Evolutionary conservation across 2,113 vertebrate species (phyloP), one percentile per base, ranked within the genome.

Genomic region (Nibea albiflora): DNA sequence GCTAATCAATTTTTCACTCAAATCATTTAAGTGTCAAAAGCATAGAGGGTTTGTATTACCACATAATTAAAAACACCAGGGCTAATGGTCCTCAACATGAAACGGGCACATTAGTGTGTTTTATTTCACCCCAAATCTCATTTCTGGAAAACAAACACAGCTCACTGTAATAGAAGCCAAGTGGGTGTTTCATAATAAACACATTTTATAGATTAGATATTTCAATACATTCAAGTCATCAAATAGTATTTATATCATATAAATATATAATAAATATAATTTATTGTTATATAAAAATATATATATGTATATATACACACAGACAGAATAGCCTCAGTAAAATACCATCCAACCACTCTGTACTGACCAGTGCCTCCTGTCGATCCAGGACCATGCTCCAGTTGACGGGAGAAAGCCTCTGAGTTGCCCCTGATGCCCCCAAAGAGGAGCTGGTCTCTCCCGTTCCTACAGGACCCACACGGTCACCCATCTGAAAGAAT

Each of bases 401-500:
- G 85, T 92, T 90, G n/a, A 88, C 84, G 10, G 88, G 73, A 57
- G 87, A 42, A 15, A 80, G 72, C 35, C 67, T 84, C 26, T 63
- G 79, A 71, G 57, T 17, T 57, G 60, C 78, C 1, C 22, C 78
- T 35, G 72, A 73, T 5, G 71, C 46, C 15, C 49, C 73, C 12
- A 57, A 49, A 22, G 85, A 72, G 65, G 82, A 85, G 52, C 83
- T 92, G 60, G 85, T 85, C 84, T 95, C 94, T 49, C 92, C 94
- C 47, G 93, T 95, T 68, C 95, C 95, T 17, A 96, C 94, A 63
- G 95, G 94, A 62, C 94, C 94, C 19, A 95, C 92, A 52, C 95
- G 93, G 75, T 94, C 92, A 3, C 93, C 94, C 90, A 95, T 95
- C 94, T 95, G 84, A 22, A 89, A 78, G 20, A 76, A 17, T n/a